Base-by-base conservation (phyloP, 2,888 invertebrate genomes). In the Nycteola revayana region DNA sequence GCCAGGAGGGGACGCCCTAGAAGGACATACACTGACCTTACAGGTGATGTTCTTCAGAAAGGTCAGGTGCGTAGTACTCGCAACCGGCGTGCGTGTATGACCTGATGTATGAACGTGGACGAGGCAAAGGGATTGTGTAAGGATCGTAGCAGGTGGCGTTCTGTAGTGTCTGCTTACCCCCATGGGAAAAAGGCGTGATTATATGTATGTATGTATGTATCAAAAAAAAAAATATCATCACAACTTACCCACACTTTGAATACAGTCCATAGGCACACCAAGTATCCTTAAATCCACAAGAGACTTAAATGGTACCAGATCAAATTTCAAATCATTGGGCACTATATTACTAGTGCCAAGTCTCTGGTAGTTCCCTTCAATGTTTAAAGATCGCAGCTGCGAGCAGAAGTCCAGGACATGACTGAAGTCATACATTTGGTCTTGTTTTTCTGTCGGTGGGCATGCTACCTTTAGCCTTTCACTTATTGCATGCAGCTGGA, bases 331-430 rank as follows among this genome's bases (percentile, higher is more conserved):
- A 22, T 93, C 90, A 58, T 96, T 95, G 0, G 95, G 94, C 41
- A 94, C 90, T 41, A 98, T 94, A 70, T 96, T 97, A 70, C 97
- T 98, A 0, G 93, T 93, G 4, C 94, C 94, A 26, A 96, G 92
- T 23, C 91, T 90, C 36, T 91, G 90, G 11, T 89, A 85, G 54
- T 91, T 92, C 1, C 96, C 95, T 63, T 88, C 89, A 3, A 97
- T 91, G 49, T 90, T 90, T 7, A 96, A 75, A 10, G 90, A 89
- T 9, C 91, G 91, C 11, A 98, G 81, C 66, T 95, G 94, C 0
- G 93, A 93, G 72, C 94, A 95, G 66, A 96, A 95, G 77, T 98
- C 98, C 32, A 98, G 75, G 1, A 98, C 93, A 64, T 98, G 96
- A 46, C 97, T 96, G 58, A 98, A 94, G 80, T 98, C 97, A 60